Evolutionary conservation across 2,888 invertebrate species (phyloP).

Genomic region (Yponomeuta sedellus): DNA sequence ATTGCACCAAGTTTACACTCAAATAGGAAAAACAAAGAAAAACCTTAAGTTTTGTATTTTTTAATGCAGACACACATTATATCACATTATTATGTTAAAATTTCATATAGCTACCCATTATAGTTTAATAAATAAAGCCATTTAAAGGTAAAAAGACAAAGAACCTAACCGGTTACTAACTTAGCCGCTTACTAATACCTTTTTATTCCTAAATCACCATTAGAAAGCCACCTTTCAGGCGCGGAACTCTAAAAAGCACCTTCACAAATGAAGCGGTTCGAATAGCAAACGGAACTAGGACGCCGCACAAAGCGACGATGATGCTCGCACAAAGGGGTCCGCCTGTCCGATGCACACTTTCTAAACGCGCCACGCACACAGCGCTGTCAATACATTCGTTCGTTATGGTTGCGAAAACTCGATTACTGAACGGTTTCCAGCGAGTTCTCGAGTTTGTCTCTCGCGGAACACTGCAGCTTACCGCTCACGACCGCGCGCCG

Average conservation of each 20-base stretch:
- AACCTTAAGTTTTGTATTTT: no score
- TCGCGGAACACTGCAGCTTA: background rate
- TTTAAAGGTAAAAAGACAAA: no score
- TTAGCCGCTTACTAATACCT: no score
- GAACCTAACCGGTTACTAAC: no score
- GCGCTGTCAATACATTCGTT: slow-evolving; percentile 1
- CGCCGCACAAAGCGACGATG: slow-evolving; percentile 22
- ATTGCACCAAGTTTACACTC: no score
- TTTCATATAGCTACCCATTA: no score
- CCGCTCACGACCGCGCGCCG: background rate
- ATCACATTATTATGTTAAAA: no score
- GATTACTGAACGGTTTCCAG: slow-evolving; percentile 3
- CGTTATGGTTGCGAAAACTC: slow-evolving; percentile 5
- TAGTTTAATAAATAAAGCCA: no score
- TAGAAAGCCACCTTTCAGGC: no score
- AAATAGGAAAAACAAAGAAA: no score
- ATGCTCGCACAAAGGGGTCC: slow-evolving; percentile 21
- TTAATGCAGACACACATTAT: no score
- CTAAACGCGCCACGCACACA: background rate
- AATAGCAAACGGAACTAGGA: slow-evolving; percentile 18
- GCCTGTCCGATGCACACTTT: slow-evolving; percentile 12
- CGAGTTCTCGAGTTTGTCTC: background rate
- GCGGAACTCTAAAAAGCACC: background rate
- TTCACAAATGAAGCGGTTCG: slow-evolving; percentile 13
- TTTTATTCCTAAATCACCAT: no score